Evolutionary conservation across 2,797 vertebrate species (phyloP), one percentile per base, ranked within the genome.

Genomic region (Peromyscus nudipes): DNA sequence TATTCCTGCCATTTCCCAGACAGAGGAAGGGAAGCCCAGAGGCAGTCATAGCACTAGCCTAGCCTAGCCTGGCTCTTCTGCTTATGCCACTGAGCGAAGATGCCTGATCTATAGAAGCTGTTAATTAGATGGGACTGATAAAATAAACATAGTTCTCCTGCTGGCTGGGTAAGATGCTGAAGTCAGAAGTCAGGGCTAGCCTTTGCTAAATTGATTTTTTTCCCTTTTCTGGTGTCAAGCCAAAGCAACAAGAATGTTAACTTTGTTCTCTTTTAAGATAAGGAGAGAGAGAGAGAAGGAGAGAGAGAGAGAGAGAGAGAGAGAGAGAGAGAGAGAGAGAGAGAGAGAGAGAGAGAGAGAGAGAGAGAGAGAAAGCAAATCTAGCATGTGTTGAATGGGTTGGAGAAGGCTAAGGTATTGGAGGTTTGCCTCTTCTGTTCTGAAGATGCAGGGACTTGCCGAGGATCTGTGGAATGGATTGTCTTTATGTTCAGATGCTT

Each of bases 201-300:
- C 40, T n/a, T 0, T 3, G 85, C 81, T 75, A 64, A 52, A 52
- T 75, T 55, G 37, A 2, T 29, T 4, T 29, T 12, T 29, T 27
- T 0, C 27, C 25, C 62, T 29, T 23, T 89, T 86, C 43, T 34
- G 43, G 4, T 83, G 55, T 34, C 21, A 77, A 89, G 64, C 46
- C 4, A 82, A 65, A 82, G 14, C 25, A 21, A n/a, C 17, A 96
- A 34, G 17, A 89, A 89, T 81, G 21, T n/a, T 43, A 52, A 57
- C 29, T 37, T 25, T 84, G 71, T 76, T 62, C 27, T 43, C 92
- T 73, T 23, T 92, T 71, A 85, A 94, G 57, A 69, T 57, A 13
- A 67, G 87, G 19, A 14, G 49, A 52, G 52, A 14, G 11, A 14
- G 52, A 4, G 52, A 14, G 43, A 52, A 13, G 14, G 52, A 14